These are phyloP conservation scores for Mactra quadrangularis DNA, from an alignment of 1,140 invertebrate genomes.

Conservation along the genomic window DNA sequence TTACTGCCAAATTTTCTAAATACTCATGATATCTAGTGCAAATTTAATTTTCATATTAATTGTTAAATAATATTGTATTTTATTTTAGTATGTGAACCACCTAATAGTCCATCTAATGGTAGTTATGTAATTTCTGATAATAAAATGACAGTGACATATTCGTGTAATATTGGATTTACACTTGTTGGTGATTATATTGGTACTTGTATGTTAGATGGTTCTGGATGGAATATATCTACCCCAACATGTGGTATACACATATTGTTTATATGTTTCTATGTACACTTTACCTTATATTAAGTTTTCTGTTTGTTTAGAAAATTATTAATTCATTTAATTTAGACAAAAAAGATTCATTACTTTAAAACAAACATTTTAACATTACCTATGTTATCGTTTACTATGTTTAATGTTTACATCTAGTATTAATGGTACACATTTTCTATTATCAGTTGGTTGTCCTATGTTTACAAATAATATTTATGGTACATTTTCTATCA, in stretches of 20 bases:
- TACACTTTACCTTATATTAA: not conserved
- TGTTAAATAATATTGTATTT: too few species aligned
- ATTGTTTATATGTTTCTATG: not conserved
- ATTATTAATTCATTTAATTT: not conserved
- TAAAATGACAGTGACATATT: conserved; percentile 4
- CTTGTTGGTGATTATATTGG: not conserved
- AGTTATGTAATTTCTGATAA: not conserved
- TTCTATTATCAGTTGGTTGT: too few species aligned
- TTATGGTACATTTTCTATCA: too few species aligned
- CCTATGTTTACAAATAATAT: too few species aligned
- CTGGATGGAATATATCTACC: conserved; percentile 3
- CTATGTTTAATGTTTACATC: too few species aligned
- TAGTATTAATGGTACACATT: too few species aligned
- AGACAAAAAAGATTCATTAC: not conserved
- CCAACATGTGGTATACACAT: conserved; percentile 34
- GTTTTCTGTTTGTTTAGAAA: not conserved
- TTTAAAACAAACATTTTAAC: too few species aligned
- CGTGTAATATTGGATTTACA: conserved; percentile 29
- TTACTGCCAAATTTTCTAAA: too few species aligned
- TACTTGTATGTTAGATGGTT: not conserved
- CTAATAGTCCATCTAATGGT: conserved; percentile 5
- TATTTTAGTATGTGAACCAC: conserved; percentile 22
- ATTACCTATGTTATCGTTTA: too few species aligned
- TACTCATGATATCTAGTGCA: too few species aligned
- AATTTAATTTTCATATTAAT: too few species aligned